Evolutionary conservation across 1,140 invertebrate species (phyloP), one percentile per base, ranked within the genome.

Genomic region (Anastatus disparis): DNA sequence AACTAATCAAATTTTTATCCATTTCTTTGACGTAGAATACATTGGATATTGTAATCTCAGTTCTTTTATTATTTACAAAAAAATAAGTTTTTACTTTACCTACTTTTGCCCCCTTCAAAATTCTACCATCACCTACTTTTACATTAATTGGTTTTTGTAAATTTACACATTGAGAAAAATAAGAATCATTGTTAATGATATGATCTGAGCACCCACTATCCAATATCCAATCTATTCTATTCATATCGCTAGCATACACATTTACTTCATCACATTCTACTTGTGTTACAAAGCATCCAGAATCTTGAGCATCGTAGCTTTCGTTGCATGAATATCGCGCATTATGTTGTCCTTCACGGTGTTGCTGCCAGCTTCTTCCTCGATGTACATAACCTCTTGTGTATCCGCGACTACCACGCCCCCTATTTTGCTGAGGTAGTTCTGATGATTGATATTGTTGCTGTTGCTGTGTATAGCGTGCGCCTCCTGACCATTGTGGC

Each of bases 1-100:
- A 74, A 68, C 72, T 71, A 31, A 71, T 9, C 22, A 74, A 15
- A 27, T 66, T 74, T 67, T 53, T 35, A 13, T 66, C 46, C 15
- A 71, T 66, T 1, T 52, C 72, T 71, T 71, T 48, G 24, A 71
- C 68, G 48, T 44, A 74, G 35, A 20, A 71, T 0, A 74, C 63
- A 61, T 74, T 50, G 17, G 17, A 24, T 71, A 44, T 62, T 59
- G 8, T 71, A 20, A 56, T 74, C 46, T 46, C 70, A 44, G 31
- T 17, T 20, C 31, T 52, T 76, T 38, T 63, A 48, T 35, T 9
- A 35, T 48, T 3, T 20, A n/a, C n/a, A n/a, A n/a, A n/a, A n/a
- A n/a, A n/a, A n/a, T n/a, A n/a, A n/a, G n/a, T n/a, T n/a, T n/a
- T n/a, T n/a, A n/a, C n/a, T n/a, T n/a, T n/a, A n/a, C n/a, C n/a